phyloP scores from a whole-genome alignment of 2,113 vertebrate species.

The Axis porcinus region DNA sequence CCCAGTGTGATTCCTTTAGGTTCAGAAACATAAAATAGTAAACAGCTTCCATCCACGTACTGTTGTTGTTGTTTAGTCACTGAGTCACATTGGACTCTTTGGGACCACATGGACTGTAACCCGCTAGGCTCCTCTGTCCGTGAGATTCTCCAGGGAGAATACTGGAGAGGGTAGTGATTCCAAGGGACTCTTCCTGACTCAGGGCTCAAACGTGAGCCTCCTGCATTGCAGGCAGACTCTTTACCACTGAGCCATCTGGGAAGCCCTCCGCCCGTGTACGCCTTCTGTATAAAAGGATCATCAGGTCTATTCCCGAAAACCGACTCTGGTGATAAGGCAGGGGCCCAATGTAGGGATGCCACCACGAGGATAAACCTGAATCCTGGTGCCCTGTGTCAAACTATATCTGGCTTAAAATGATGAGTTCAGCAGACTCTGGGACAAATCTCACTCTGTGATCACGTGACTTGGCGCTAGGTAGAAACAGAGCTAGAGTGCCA shows the following conservation, averaged over 20 bases:
- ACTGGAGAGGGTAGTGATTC: background rate
- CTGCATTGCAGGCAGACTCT: background rate
- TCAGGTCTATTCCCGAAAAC: background rate
- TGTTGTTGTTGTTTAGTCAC: background rate
- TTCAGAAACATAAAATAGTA: background rate
- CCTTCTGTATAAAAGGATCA: background rate
- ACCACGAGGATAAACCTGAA: background rate
- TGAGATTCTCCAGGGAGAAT: background rate
- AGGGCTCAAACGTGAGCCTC: background rate
- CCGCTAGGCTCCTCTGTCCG: background rate
- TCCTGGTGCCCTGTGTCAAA: background rate
- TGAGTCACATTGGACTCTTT: background rate
- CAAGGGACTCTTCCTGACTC: background rate
- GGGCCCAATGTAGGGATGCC: background rate
- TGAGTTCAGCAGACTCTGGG: background rate
- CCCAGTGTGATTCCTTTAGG: background rate
- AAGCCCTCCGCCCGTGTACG: background rate
- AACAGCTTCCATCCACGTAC: background rate
- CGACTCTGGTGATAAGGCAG: background rate
- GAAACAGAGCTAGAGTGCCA: background rate
- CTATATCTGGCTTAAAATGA: background rate
- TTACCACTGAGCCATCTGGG: background rate
- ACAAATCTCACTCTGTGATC: background rate
- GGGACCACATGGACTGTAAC: rapidly evolving
- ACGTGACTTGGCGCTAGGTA: background rate